These are phyloP conservation scores for Monodelphis domestica DNA, from an alignment of 2,797 vertebrate species.

Conservation along the genomic window DNA sequence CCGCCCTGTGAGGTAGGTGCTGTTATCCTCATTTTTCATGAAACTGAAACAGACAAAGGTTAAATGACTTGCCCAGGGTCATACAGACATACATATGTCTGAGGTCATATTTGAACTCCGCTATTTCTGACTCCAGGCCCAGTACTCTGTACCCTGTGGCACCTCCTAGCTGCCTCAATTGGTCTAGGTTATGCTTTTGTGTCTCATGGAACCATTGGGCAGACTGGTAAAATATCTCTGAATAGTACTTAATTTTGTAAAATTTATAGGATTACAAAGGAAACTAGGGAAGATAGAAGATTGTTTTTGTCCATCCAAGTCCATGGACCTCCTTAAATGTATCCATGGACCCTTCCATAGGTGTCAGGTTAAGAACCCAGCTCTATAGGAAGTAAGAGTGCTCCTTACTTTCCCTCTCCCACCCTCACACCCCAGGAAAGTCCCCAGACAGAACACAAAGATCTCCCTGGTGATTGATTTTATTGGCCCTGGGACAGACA, in stretches of 20 bases:
- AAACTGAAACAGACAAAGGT: not conserved
- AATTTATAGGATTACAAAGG: not conserved
- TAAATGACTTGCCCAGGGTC: not conserved
- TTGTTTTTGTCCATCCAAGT: not conserved
- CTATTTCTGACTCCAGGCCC: not conserved
- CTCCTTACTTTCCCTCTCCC: not conserved
- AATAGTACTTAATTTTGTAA: not conserved
- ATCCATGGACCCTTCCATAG: not conserved
- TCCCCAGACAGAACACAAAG: constrained; percentile 53
- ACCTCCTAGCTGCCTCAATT: not conserved
- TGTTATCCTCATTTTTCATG: not conserved
- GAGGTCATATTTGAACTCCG: not conserved
- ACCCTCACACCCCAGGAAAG: not conserved
- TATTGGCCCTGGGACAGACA: constrained; percentile 79
- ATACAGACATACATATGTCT: not conserved
- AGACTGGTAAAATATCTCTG: not conserved
- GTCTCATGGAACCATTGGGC: not conserved
- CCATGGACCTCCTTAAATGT: not conserved
- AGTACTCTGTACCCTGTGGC: not conserved
- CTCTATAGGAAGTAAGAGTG: not conserved
- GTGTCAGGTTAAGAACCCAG: not conserved
- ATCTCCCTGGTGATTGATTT: constrained; percentile 69
- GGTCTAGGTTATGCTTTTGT: not conserved
- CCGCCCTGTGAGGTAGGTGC: not conserved
- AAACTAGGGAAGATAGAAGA: not conserved